Base-by-base conservation (phyloP, 2,113 vertebrate species). In the Caranx melampygus region DNA sequence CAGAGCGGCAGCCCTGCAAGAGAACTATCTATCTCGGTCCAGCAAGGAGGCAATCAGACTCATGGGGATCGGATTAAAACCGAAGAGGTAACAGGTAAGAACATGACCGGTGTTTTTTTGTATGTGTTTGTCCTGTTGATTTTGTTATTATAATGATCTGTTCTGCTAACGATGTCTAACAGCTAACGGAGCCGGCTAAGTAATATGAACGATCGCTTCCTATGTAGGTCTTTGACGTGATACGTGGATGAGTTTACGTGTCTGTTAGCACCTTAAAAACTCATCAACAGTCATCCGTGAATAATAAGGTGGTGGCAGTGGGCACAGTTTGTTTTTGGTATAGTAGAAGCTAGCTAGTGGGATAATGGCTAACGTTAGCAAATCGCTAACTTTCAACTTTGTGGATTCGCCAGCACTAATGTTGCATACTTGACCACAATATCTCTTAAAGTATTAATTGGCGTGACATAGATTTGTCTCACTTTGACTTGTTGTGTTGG, bases 51-150 rank as follows among this genome's bases (percentile, higher is more conserved):
- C 20, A 84, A 61, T 35, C 89, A 90, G 51, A 47, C 60, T 15
- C 79, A 88, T 6, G 86, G 51, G 62, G 94, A 95, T 3, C 90
- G 94, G 44, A 10, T 60, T 16, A 95, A 90, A 91, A n/a, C 75
- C 0, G 95, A 95, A 68, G 95, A 95, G 21, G 86, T 91, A 3
- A 94, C 94, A 21, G 95, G 95, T 95, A 64, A 70, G 55, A 65
- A 44, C 0, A 1, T 1, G 5, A 42, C 13, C 2, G 5, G 9
- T 9, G 33, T 2, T 40, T 58, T 31, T 45, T 21, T 0, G 14
- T 49, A 40, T 26, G 5, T 7, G 2, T 47, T 33, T 5, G 6
- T 35, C 15, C 3, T 26, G 8, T 8, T 37, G 37, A 37, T 75
- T 20, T 1, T 26, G 13, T 11, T 26, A 2, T 55, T 33, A 14